Percentiles rank a stretch among this genome's conserved stretches.
Evolutionary conservation across 2,113 vertebrate species (phyloP).

Genomic region (Dinomys branickii): DNA sequence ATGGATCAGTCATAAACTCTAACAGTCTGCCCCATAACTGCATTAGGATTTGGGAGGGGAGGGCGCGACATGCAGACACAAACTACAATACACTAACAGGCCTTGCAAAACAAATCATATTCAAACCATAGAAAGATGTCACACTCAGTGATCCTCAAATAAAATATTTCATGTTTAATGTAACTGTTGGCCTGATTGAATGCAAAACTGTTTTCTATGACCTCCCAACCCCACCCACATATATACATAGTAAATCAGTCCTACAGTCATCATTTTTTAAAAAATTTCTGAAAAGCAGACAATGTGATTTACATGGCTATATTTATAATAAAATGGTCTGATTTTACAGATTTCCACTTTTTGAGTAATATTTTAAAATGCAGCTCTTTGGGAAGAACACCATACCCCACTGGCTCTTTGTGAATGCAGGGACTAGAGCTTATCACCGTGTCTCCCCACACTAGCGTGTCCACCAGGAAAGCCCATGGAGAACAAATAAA

Average conservation of each 20-base stretch:
- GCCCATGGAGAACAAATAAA: background rate
- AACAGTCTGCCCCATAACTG: too few relatives aligned
- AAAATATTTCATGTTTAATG: slow-evolving; percentile 6
- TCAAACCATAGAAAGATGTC: background rate
- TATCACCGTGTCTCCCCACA: background rate
- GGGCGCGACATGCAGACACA: too few relatives aligned
- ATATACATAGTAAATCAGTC: background rate
- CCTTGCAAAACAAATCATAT: background rate
- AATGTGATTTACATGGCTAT: background rate
- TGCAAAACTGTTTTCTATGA: background rate
- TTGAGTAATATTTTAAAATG: background rate
- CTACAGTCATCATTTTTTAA: background rate
- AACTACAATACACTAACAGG: too few relatives aligned
- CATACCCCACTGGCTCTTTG: background rate
- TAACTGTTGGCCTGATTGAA: background rate
- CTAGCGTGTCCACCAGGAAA: background rate
- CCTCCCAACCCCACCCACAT: background rate
- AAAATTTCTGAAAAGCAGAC: slow-evolving; percentile 39
- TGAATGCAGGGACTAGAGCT: background rate
- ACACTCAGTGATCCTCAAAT: background rate
- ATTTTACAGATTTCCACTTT: background rate
- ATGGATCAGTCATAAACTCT: too few relatives aligned
- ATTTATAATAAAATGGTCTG: background rate
- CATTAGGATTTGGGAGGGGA: too few relatives aligned
- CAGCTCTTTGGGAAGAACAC: background rate